These are phyloP conservation scores for Gonocerus acuteangulatus DNA, from an alignment of 2,888 invertebrate genomes.

Conservation along the genomic window DNA sequence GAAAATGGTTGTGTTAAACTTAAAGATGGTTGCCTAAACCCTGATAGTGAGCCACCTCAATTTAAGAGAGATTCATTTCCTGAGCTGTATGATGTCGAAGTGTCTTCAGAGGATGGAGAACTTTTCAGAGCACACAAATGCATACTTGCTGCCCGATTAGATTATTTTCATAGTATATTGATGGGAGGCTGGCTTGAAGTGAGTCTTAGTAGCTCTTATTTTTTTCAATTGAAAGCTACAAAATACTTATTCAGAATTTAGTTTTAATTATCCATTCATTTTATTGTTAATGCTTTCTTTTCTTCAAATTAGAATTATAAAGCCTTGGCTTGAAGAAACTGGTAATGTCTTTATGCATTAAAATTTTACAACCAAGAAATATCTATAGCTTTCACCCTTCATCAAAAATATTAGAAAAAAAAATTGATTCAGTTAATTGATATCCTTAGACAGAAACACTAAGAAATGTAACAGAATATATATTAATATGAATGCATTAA, in stretches of 20 bases:
- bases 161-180: slow-evolving; percentile 81
- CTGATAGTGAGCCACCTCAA: background rate
- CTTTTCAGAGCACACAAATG: slow-evolving; percentile 67
- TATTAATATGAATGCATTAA: too few relatives aligned
- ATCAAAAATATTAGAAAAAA: too few relatives aligned
- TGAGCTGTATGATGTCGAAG: slow-evolving; percentile 43
- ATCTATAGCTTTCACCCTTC: too few relatives aligned
- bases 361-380: too few relatives aligned
- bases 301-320: too few relatives aligned
- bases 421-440: too few relatives aligned
- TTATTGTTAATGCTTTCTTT: too few relatives aligned
- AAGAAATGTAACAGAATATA: too few relatives aligned
- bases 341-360: too few relatives aligned
- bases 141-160: slow-evolving; percentile 68
- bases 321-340: too few relatives aligned
- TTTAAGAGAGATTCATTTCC: slow-evolving; percentile 34
- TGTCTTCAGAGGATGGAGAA: slow-evolving; percentile 43
- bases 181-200: slow-evolving; percentile 70
- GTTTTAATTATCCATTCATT: too few relatives aligned
- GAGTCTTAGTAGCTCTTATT: slow-evolving; percentile 35
- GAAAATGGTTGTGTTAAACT: slow-evolving; percentile 33
- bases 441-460: too few relatives aligned
- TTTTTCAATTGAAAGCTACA: background rate
- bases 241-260: background rate
- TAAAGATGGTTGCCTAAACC: slow-evolving; percentile 18